These are phyloP conservation scores for Antheraea pernyi DNA, from an alignment of 1,140 invertebrate species.

Conservation along the genomic window DNA sequence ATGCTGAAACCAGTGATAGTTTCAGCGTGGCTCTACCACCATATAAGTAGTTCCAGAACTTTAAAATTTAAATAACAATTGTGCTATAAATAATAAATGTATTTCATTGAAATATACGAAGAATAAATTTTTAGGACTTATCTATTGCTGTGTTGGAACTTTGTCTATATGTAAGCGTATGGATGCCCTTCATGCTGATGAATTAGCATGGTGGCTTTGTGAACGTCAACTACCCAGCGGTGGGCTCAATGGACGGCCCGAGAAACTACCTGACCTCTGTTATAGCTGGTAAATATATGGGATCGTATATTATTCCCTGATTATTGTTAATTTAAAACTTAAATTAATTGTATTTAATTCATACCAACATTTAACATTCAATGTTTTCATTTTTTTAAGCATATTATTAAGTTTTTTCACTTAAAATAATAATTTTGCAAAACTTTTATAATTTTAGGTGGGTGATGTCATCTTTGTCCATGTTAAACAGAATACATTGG, in stretches of 20 bases:
- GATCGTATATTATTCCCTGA: not conserved
- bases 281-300: slow-evolving; percentile 86
- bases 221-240: slow-evolving; percentile 97
- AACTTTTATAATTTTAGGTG: slow-evolving; percentile 80
- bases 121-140: slow-evolving; percentile 77
- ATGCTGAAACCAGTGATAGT: too few species aligned
- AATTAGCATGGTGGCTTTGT: slow-evolving; percentile 98
- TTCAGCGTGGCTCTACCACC: too few species aligned
- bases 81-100: too few species aligned
- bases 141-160: slow-evolving; percentile 97
- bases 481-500: slow-evolving; percentile 97
- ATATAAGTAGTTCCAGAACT: too few species aligned
- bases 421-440: too few species aligned
- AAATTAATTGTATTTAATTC: not conserved
- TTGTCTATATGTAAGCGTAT: slow-evolving; percentile 93
- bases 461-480: slow-evolving; percentile 95
- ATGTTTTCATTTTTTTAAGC: too few species aligned
- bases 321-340: not conserved
- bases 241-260: slow-evolving; percentile 97
- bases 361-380: too few species aligned
- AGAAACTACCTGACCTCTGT: slow-evolving; percentile 94
- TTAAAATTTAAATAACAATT: too few species aligned
- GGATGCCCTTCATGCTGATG: slow-evolving; percentile 92
- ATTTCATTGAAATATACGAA: not conserved
- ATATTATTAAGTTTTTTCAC: too few species aligned